Evolutionary conservation across 2,888 invertebrate genomes (phyloP), one percentile per base, ranked within the genome.

Genomic region (Thera obeliscata): DNA sequence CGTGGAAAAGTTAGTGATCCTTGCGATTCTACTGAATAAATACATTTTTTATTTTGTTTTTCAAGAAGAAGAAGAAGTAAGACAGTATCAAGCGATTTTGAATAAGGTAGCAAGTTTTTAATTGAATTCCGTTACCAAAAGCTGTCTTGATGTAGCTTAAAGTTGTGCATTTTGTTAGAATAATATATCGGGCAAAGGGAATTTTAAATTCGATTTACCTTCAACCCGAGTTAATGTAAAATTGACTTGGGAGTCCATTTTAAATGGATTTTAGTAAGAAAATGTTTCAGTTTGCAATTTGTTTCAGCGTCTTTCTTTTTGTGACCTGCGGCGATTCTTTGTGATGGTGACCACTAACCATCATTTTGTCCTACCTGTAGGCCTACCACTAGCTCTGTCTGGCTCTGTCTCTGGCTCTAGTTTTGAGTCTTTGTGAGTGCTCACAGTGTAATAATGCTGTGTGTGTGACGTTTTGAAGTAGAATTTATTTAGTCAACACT

Each of bases 81-180:
- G 22, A 22, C 22, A 22, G 22, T 33, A 33, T 52, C 52, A 33
- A 52, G 33, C 8, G 52, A 33, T 52, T 33, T 33, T 52, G 52
- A 52, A 52, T 52, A 52, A 52, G 33, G 9, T 22, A 8, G 33
- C 9, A 56, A 66, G 58, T 64, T 58, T 61, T 52, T 74, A 74
- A 69, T 74, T 72, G 61, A 64, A 71, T 72, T 68, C 56, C 52
- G 52, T 63, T 69, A 56, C 46, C 61, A 7, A 67, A 67, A 62
- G 65, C 65, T 64, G 61, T 67, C 61, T 64, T 64, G 43, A 64
- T 64, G 59, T 66, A 48, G 54, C 64, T 50, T 35, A 56, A 69
- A 64, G 59, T 70, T 64, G 54, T 55, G 61, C 61, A 67, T 61
- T 69, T 66, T 58, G 69, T 56, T 55, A 50, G 61, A 62, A 67